Evolutionary conservation across 2,888 invertebrate species (phyloP), one percentile per base, ranked within the genome.

Genomic region (Trissolcus brochymenae): DNA sequence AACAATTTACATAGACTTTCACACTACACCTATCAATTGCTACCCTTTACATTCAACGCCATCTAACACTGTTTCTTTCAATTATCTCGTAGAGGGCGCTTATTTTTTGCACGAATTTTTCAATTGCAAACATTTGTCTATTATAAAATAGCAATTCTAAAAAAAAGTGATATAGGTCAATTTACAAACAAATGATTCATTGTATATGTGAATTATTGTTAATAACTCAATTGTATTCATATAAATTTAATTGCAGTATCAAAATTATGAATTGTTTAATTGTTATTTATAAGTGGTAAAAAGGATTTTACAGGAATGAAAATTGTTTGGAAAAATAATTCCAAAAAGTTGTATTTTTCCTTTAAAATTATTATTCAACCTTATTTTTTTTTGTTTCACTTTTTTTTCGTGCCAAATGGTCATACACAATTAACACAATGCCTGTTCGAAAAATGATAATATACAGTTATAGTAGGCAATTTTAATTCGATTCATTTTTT

Each of bases 351-450:
- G 35, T 35, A 46, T 40, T 40, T 46, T 54, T 60, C 49, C 40
- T 64, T 68, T 72, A 60, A 73, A 79, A 59, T 83, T 81, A 81
- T 81, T 83, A 81, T 80, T 79, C 79, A 80, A 82, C 81, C 81
- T 84, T 82, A 85, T 83, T n/a, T n/a, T 83, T 83, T 25, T 78
- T 19, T 50, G 14, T 62, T 64, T 61, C 73, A 81, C 35, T 35
- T 84, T 79, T 74, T 72, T 46, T 70, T 76, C 78, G 80, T 79
- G 82, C 80, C 82, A 82, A 83, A 82, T 81, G 78, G 81, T 83
- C 76, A 81, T 84, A 84, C 83, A 83, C 78, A 84, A 83, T 72
- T 65, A 72, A 72, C 82, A 83, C 81, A 84, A 84, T 79, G 80
- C 77, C 81, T 81, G 60, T 59, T 81, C 49, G 35, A 74, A 78